These are phyloP conservation scores for Drosophila melanica DNA, from an alignment of 1,140 invertebrate species.

Conservation along the genomic window DNA sequence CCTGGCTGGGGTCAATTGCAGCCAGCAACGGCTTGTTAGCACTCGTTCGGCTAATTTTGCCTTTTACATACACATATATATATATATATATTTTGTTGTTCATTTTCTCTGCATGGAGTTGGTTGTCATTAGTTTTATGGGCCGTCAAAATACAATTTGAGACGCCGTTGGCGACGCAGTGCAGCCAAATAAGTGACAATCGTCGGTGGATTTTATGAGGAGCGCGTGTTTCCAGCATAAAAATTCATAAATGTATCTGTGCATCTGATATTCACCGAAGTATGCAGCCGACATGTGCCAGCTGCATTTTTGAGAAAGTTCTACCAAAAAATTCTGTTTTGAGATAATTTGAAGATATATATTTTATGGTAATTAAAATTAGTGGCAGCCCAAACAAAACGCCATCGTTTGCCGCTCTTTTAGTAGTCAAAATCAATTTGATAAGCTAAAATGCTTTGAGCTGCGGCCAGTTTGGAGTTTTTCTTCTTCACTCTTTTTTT, in stretches of 20 bases:
- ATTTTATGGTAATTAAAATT: conserved; percentile 74
- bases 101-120: conserved; percentile 19
- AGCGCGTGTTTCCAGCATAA: conserved; percentile 62
- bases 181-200: conserved; percentile 58
- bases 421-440: conserved; percentile 62
- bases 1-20: conserved; percentile 42
- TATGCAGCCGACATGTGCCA: conserved; percentile 39
- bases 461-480: conserved; percentile 16
- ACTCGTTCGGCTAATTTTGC: conserved; percentile 30
- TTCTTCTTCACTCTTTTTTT: conserved; percentile 36
- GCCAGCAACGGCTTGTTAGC: conserved; percentile 24
- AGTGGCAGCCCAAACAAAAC: conserved; percentile 64
- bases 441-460: conserved; percentile 60
- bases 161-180: conserved; percentile 34
- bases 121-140: conserved; percentile 76
- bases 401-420: conserved; percentile 39
- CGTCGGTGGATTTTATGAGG: conserved; percentile 59
- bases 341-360: conserved; percentile 35
- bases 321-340: conserved; percentile 23
- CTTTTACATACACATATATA: too few relatives aligned
- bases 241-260: conserved; percentile 77
- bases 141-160: conserved; percentile 67
- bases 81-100: neutral
- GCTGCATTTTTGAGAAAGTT: conserved; percentile 65
- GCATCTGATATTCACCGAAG: too few relatives aligned